Conservation (phyloP, 2,113 vertebrate species). For the Colaptes auratus region DNA sequence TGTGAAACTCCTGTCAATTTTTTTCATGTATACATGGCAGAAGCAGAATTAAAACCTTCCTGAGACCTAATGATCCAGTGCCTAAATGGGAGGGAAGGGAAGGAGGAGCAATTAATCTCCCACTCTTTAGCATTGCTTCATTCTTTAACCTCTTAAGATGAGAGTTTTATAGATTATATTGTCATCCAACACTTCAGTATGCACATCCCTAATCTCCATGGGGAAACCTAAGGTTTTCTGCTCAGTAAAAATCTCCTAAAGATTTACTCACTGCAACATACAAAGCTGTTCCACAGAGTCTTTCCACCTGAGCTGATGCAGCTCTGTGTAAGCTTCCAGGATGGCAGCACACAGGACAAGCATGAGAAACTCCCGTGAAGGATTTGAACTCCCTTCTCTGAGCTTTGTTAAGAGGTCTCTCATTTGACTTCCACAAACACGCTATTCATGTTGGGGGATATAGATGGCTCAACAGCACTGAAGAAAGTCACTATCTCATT, state of each 20-base stretch:
- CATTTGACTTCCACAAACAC: not conserved
- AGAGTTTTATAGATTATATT: slow-evolving; percentile 40
- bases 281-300: not conserved
- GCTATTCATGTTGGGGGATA: not conserved
- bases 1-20: not conserved
- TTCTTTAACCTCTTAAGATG: slow-evolving; percentile 33
- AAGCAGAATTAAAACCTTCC: slow-evolving; percentile 45
- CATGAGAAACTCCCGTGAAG: not conserved
- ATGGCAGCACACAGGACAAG: not conserved
- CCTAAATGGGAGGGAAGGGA: slow-evolving; percentile 32
- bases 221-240: not conserved
- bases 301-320: not conserved
- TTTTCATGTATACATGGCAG: not conserved
- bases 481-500: slow-evolving; percentile 4
- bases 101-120: slow-evolving; percentile 42
- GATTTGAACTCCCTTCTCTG: not conserved
- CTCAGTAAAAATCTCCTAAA: not conserved
- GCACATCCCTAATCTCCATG: not conserved
- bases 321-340: not conserved
- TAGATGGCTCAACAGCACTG: not conserved
- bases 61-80: slow-evolving; percentile 35
- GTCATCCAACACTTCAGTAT: not conserved
- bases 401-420: not conserved
- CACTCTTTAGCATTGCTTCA: slow-evolving; percentile 7
- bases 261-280: not conserved